Evolutionary conservation across 2,797 vertebrate species (phyloP), one percentile per base, ranked within the genome.

Genomic region (Sebastes oblongus): DNA sequence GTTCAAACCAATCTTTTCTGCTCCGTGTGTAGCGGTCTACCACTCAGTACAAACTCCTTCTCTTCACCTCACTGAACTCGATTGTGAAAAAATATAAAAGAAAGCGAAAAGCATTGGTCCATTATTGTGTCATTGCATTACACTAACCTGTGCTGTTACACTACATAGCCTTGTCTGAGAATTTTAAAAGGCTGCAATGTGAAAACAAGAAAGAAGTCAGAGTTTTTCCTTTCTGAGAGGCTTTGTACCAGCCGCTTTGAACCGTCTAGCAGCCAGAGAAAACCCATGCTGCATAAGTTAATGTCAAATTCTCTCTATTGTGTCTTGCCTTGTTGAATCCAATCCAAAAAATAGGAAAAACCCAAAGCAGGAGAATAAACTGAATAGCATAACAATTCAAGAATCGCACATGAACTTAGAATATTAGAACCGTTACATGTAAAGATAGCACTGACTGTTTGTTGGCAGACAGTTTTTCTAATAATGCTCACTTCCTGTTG

Each of bases 281-380:
- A 70, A 84, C 0, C 1, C 76, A 73, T 36, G 58, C 66, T 66
- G 68, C 75, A 80, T 61, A 67, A 84, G 80, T 79, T 77, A 52
- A 82, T 78, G 75, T 88, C 77, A 86, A 67, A 81, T 78, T 88
- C 80, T 69, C 61, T 84, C 82, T 88, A 50, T 80, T 87, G 39
- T 81, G 66, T 64, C 70, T 68, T 55, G 61, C 82, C 64, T 86
- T 50, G 70, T 32, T 82, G 72, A 68, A 85, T 78, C 29, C 42
- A 81, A 82, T 50, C 14, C 11, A 55, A 69, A 52, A 72, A 25
- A 24, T 8, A 7, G 29, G 18, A 18, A 30, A 54, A 56, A 32
- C 25, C 16, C 24, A 60, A 78, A 71, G 42, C 4, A 0, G 29
- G 10, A 62, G 13, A 72, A 78, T 70, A 60, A 82, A 85, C 56